Conservation (phyloP, 2,888 invertebrate species). For the Platerodrilus igneus region DNA sequence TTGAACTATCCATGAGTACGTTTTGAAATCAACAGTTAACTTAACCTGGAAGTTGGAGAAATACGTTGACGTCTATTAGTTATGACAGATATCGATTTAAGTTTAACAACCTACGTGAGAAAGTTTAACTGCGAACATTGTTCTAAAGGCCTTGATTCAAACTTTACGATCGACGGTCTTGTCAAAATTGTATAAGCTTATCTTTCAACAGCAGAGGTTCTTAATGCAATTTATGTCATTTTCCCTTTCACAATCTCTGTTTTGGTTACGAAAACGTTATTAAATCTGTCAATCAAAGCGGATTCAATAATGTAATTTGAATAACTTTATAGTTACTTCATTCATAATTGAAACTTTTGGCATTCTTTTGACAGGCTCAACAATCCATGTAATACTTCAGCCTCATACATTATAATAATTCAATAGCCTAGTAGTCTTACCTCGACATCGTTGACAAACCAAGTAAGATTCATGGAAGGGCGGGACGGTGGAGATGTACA, state of each 20-base stretch:
- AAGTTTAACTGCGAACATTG: constrained; percentile 17
- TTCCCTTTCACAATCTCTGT: constrained; percentile 14
- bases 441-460: constrained; percentile 53
- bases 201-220: constrained; percentile 29
- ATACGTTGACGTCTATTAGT: no score
- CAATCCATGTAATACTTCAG: neutral
- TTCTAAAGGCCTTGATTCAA: constrained; percentile 10
- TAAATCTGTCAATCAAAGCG: constrained; percentile 18
- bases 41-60: no score
- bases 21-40: no score
- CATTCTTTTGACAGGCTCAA: constrained; percentile 1
- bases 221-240: constrained; percentile 20
- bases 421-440: constrained; percentile 38
- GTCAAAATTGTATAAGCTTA: constrained; percentile 31
- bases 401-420: neutral
- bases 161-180: constrained; percentile 25
- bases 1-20: no score
- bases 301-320: constrained; percentile 13
- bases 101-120: constrained; percentile 13
- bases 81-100: constrained; percentile 4
- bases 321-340: constrained; percentile 9
- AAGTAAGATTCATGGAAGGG: constrained; percentile 54
- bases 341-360: neutral
- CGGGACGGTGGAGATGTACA: constrained; percentile 55
- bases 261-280: constrained; percentile 16